Evolutionary conservation across 2,888 invertebrate genomes (phyloP), one percentile per base, ranked within the genome.

Genomic region (Mycogona germanica): DNA sequence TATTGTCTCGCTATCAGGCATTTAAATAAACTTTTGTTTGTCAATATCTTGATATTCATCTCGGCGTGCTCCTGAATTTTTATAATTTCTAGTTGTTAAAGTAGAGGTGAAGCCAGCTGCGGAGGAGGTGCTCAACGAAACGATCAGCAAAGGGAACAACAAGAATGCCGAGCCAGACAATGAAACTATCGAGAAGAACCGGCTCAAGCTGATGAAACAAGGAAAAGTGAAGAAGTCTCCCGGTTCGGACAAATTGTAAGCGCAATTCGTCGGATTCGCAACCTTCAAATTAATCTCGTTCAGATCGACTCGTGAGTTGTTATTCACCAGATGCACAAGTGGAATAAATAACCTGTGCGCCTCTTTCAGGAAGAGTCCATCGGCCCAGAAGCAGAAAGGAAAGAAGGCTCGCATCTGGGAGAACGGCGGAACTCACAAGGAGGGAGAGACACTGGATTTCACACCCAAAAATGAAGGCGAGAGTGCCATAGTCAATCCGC

Each of bases 351-450:
- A 7, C 9, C 45, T 25, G 7, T 25, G 26, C n/a, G 7, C n/a
- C n/a, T n/a, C n/a, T n/a, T n/a, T 21, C 64, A 72, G 76, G 65
- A 73, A 75, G 67, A 70, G 72, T 63, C 75, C 72, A 23, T 63
- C 64, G 45, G 77, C 78, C 41, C 84, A 53, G 51, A 83, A 59
- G 57, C 69, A 70, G 60, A 70, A 71, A 61, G 87, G 87, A 1
- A 96, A 96, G 66, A 84, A 87, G 66, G 88, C 87, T 0, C 79
- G 91, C 51, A 79, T 85, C 51, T 96, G 95, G 96, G 91, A 87
- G 62, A 72, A 87, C 50, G 83, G 84, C 40, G 92, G 91, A 28
- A 81, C 77, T 49, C 70, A 76, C 12, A 82, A 83, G 59, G 92
- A 93, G 71, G 72, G 84, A 46, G 78, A 79, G 12, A 72, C 75